A percentile compares a stretch with the other conserved stretches of the same genome.
Conservation (phyloP, 2,797 vertebrate genomes). For the Morus bassanus region DNA sequence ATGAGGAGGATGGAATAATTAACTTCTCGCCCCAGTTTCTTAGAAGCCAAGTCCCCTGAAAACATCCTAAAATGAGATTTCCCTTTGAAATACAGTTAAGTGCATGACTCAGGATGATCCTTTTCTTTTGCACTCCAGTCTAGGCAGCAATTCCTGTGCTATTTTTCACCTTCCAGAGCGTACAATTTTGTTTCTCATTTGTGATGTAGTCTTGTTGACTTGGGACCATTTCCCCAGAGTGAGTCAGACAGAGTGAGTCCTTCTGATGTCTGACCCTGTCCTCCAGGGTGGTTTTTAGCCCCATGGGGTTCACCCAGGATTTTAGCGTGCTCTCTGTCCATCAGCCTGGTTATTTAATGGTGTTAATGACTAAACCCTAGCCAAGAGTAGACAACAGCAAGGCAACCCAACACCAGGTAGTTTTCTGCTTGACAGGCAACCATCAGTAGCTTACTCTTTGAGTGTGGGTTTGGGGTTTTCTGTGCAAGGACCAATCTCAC, state of each 20-base stretch:
- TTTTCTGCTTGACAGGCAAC: accelerated
- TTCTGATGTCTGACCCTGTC: neutral
- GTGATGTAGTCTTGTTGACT: neutral
- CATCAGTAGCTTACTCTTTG: neutral
- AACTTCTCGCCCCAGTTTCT: neutral
- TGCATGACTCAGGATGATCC: neutral
- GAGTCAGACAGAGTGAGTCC: neutral
- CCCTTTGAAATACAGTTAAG: neutral
- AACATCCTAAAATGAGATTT: neutral
- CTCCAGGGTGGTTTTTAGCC: neutral
- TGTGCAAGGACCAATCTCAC: neutral
- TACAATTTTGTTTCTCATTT: neutral
- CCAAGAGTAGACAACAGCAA: neutral
- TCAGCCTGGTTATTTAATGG: neutral
- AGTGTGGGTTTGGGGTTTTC: neutral
- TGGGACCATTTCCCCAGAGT: neutral
- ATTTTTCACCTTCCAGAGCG: neutral
- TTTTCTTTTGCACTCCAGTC: neutral
- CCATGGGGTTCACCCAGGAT: neutral
- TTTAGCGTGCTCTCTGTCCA: neutral
- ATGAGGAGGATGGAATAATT: neutral
- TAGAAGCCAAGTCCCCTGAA: neutral
- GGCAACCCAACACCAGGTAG: neutral
- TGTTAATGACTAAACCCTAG: neutral
- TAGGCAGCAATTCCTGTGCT: neutral